These are phyloP conservation scores for Tetrapedia diversipes DNA, from an alignment of 2,888 invertebrate species.

Conservation along the genomic window DNA sequence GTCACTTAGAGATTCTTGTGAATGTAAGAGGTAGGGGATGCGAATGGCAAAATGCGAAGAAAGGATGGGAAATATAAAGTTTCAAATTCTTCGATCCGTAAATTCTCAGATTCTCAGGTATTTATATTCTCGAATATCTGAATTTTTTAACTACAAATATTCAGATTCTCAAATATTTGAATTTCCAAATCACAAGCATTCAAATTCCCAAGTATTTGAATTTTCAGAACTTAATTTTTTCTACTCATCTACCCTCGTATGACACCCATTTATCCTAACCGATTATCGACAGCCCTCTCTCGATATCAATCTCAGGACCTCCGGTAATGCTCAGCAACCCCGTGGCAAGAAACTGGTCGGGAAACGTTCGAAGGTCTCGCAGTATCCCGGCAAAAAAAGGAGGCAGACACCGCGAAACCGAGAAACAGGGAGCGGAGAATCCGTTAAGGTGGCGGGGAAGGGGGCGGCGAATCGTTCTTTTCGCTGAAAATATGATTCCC, in stretches of 20 bases:
- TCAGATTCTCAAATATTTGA: no score
- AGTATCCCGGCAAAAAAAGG: constrained; percentile 44
- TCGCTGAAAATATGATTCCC: constrained; percentile 74
- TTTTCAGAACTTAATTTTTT: no score
- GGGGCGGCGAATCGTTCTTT: constrained; percentile 56
- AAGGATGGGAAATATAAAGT: no score
- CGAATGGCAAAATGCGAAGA: no score
- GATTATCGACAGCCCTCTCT: constrained; percentile 62
- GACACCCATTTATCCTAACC: constrained; percentile 49
- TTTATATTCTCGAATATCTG: no score
- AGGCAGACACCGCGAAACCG: constrained; percentile 47
- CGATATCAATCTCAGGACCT: constrained; percentile 62
- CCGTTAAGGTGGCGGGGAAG: constrained; percentile 29
- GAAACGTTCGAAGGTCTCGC: constrained; percentile 47
- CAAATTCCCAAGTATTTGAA: no score
- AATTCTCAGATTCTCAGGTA: no score
- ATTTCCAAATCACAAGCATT: no score
- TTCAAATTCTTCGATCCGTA: no score
- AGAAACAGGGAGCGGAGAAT: constrained; percentile 29
- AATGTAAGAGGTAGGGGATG: no score
- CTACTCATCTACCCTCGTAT: constrained; percentile 3
- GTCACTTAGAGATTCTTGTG: no score
- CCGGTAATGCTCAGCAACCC: constrained; percentile 50
- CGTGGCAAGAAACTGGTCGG: constrained; percentile 54
- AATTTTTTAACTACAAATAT: no score